Percentiles rank a stretch among this genome's conserved stretches.
These are phyloP conservation scores for Smutsia temminckii DNA, from an alignment of 2,797 vertebrate species.

Conservation along the genomic window DNA sequence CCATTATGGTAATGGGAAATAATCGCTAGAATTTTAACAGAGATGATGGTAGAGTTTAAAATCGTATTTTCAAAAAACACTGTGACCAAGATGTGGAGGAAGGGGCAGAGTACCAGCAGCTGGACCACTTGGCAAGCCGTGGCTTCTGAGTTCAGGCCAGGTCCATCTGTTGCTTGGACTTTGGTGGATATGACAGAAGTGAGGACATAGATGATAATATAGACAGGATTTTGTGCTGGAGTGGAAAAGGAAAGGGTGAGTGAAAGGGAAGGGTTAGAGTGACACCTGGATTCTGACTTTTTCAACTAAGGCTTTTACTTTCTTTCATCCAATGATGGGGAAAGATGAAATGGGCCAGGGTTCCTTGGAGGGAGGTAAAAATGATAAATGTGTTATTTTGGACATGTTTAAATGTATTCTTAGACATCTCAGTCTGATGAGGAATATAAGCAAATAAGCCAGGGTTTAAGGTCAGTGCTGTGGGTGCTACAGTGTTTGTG, in stretches of 20 bases:
- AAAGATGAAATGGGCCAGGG: too few species aligned
- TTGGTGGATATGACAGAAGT: background rate
- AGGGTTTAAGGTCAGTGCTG: fast-evolving
- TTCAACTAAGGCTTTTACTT: background rate
- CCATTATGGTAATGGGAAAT: background rate
- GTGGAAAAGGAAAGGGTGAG: background rate
- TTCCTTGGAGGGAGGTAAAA: background rate
- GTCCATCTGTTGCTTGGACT: background rate
- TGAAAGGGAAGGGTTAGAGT: background rate
- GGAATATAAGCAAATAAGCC: background rate
- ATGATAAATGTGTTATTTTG: background rate
- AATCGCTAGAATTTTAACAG: background rate
- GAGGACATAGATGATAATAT: background rate
- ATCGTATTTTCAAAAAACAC: background rate
- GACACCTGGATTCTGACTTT: background rate
- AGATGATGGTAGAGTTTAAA: background rate
- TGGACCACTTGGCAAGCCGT: fast-evolving
- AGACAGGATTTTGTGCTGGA: background rate
- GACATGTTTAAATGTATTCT: background rate
- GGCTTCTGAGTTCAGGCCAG: background rate
- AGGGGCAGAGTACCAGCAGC: background rate
- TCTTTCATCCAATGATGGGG: background rate
- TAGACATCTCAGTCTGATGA: background rate
- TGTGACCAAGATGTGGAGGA: background rate
- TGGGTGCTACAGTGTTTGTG: background rate